Evolutionary conservation across 2,888 invertebrate species (phyloP), one percentile per base, ranked within the genome.

Genomic region (Opisthograptis luteolata): DNA sequence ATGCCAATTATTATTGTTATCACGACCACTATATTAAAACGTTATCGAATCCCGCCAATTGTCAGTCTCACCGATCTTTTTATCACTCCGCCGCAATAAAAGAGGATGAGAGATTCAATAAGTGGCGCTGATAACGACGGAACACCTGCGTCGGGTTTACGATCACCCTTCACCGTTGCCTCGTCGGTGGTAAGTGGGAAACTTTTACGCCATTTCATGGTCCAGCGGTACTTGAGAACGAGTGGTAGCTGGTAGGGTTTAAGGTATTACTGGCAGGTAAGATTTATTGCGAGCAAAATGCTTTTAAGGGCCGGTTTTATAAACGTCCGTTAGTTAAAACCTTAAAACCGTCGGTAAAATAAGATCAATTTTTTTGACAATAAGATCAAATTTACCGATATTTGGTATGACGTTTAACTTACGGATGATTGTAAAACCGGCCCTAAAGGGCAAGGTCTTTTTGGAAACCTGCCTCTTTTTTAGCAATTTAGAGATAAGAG

Each of bases 21-120:
- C n/a, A n/a, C n/a, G n/a, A n/a, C n/a, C n/a, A 3, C 9, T 10
- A 9, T 25, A 25, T 9, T 25, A 25, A 25, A 25, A 5, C 22
- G 9, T 25, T 8, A 4, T 35, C 24, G 10, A 25, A 10, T 15
- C 24, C 25, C 25, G n/a, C 24, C 12, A 36, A 42, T 13, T 7
- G 15, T 15, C 20, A 35, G 12, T 43, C 32, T 15, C 32, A 20
- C 32, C 34, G 45, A 48, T 42, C 35, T 36, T 69, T 75, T 76
- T 72, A 69, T 70, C 68, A 64, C 66, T 64, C 58, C 4, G 9
- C 17, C 17, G 69, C 70, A 76, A 76, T 78, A 78, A 76, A 75
- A 70, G 62, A 61, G 77, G 70, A 74, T 77, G 76, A 76, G 59
- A 70, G 73, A 74, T 75, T 76, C 76, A 76, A 76, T 77, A 76